phyloP scores from a whole-genome alignment of 2,113 vertebrate species.

The Sinocyclocheilus grahami region DNA sequence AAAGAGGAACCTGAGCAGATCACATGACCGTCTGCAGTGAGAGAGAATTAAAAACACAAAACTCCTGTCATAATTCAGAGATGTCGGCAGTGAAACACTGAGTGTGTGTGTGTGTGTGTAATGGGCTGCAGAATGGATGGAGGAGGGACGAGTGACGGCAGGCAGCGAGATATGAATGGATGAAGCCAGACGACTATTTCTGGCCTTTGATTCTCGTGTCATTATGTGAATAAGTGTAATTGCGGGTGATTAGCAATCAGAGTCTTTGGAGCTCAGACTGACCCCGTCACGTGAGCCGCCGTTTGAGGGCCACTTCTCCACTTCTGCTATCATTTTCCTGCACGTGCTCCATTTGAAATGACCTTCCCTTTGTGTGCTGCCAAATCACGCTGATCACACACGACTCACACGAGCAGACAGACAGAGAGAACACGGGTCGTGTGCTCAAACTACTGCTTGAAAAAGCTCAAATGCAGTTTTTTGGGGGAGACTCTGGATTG shows the following conservation, averaged over 20 bases:
- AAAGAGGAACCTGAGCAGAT: too few relatives aligned
- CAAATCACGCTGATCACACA: background rate
- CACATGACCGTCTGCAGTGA: too few relatives aligned
- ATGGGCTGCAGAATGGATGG: background rate
- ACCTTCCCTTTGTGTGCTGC: conserved; percentile 51
- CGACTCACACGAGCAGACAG: background rate
- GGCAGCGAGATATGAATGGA: background rate
- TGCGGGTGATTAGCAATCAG: conserved; percentile 78
- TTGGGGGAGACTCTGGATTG: background rate
- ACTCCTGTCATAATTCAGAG: too few relatives aligned
- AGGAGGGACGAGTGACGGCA: background rate
- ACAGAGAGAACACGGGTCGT: background rate
- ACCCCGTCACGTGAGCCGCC: background rate
- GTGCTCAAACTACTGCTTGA: background rate
- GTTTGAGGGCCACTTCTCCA: background rate
- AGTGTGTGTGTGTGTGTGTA: background rate
- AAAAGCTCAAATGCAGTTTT: background rate
- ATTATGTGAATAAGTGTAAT: conserved; percentile 75
- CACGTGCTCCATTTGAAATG: background rate
- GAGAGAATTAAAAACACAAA: too few relatives aligned
- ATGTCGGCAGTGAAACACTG: too few relatives aligned
- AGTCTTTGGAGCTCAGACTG: conserved; percentile 56
- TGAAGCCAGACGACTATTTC: background rate
- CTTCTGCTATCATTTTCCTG: conserved; percentile 12
- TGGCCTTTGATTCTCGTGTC: conserved; percentile 60